Percentiles rank a stretch among this genome's conserved stretches.
phyloP scores from a whole-genome alignment of 2,888 invertebrate species.

The Ecliptopera silaceata region DNA sequence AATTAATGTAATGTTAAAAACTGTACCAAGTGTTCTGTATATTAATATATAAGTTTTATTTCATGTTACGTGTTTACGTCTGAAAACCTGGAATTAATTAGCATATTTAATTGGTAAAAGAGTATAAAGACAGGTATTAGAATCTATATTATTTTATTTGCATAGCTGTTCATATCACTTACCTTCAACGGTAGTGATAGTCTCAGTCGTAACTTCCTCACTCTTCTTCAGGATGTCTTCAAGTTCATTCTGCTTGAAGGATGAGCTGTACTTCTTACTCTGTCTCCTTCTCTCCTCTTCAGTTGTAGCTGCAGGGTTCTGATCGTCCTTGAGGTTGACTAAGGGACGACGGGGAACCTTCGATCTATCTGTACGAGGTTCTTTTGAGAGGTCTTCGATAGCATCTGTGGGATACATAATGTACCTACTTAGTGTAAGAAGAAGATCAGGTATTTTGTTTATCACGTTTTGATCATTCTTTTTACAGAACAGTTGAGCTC shows the following conservation, averaged over 20 bases:
- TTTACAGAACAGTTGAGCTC: no score
- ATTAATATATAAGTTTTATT: conserved; percentile 12
- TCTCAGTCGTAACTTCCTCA: conserved; percentile 59
- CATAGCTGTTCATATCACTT: conserved; percentile 22
- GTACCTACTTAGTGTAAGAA: no score
- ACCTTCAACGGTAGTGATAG: conserved; percentile 58
- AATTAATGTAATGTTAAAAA: conserved; percentile 17
- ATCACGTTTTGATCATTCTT: no score
- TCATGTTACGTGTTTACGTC: conserved; percentile 17
- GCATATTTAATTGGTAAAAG: background rate
- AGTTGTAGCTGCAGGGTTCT: conserved; percentile 71
- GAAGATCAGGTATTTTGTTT: no score
- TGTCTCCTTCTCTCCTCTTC: conserved; percentile 74
- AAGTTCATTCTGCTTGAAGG: conserved; percentile 70
- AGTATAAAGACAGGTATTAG: no score
- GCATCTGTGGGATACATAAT: conserved; percentile 48
- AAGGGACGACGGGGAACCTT: conserved; percentile 68
- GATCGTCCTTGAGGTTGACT: conserved; percentile 65
- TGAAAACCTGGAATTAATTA: conserved; percentile 17
- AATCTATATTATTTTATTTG: no score
- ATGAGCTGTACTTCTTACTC: conserved; percentile 75
- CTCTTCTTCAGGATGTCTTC: conserved; percentile 61
- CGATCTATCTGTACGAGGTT: conserved; percentile 44
- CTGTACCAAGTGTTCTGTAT: conserved; percentile 2
- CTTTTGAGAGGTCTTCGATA: conserved; percentile 63